A percentile compares a stretch with the other conserved stretches of the same genome.
Evolutionary conservation across 2,797 vertebrate genomes (phyloP).

Genomic region (Philypnodon macrostomus): DNA sequence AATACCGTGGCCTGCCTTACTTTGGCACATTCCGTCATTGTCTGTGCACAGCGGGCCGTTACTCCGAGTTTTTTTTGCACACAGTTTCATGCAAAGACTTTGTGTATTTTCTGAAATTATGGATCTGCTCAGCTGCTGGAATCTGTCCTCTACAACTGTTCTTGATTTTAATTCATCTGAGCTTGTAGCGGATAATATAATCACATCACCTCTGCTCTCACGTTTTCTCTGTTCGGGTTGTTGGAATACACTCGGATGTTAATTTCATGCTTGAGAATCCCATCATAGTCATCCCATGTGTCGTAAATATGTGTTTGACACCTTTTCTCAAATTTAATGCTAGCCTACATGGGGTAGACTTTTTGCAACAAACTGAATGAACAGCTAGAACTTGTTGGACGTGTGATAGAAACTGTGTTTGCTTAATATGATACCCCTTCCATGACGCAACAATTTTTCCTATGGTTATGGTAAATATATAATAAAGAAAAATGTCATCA

Average conservation of each 20-base stretch:
- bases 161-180: conserved; percentile 62
- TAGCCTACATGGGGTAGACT: conserved; percentile 41
- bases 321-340: conserved; percentile 51
- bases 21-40: conserved; percentile 73
- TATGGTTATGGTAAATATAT: too few species aligned
- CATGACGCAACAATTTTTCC: too few species aligned
- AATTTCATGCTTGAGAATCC: conserved; percentile 71
- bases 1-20: conserved; percentile 82
- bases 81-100: conserved; percentile 48
- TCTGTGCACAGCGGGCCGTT: conserved; percentile 67
- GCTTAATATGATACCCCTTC: too few species aligned
- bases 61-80: conserved; percentile 40
- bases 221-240: conserved; percentile 42
- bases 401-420: not conserved
- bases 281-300: conserved; percentile 54
- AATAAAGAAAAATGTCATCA: too few species aligned
- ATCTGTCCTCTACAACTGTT: conserved; percentile 38
- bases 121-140: conserved; percentile 67
- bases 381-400: conserved; percentile 10
- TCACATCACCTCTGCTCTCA: conserved; percentile 33
- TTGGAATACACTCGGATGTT: conserved; percentile 64
- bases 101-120: conserved; percentile 68
- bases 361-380: conserved; percentile 56
- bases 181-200: conserved; percentile 65
- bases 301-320: conserved; percentile 70